phyloP scores from a whole-genome alignment of 2,888 invertebrate genomes.

The Ferrisia virgata region DNA sequence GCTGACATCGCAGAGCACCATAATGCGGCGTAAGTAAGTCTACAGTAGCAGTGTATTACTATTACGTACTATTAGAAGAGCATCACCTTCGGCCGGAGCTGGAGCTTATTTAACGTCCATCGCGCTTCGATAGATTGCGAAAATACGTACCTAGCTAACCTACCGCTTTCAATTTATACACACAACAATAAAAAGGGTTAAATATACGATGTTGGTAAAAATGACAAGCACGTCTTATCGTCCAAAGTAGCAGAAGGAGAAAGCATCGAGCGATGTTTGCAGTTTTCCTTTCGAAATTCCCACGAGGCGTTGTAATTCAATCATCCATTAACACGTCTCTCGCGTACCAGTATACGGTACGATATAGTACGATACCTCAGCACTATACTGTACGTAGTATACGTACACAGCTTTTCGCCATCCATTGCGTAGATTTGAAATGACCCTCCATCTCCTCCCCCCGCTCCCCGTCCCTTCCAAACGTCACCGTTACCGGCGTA shows the following conservation, averaged over 20 bases:
- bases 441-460: neutral
- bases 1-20: too few species aligned
- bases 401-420: neutral
- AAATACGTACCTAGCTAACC: neutral
- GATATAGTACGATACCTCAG: neutral
- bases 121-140: neutral
- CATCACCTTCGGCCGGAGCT: too few species aligned
- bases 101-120: neutral
- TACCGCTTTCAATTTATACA: constrained; percentile 4
- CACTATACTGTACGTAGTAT: neutral
- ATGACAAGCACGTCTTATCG: constrained; percentile 44
- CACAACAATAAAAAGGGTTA: constrained; percentile 40
- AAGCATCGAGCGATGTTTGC: constrained; percentile 30
- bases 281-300: constrained; percentile 40
- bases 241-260: neutral
- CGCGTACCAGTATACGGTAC: neutral
- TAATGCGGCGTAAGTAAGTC: neutral
- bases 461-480: neutral
- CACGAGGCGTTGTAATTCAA: constrained; percentile 46
- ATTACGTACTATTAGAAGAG: too few species aligned
- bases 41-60: neutral
- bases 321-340: constrained; percentile 44
- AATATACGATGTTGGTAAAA: constrained; percentile 41
- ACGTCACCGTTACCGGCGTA: neutral
- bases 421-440: neutral